phyloP scores from a whole-genome alignment of 2,797 vertebrate species.

The Dallia pectoralis region DNA sequence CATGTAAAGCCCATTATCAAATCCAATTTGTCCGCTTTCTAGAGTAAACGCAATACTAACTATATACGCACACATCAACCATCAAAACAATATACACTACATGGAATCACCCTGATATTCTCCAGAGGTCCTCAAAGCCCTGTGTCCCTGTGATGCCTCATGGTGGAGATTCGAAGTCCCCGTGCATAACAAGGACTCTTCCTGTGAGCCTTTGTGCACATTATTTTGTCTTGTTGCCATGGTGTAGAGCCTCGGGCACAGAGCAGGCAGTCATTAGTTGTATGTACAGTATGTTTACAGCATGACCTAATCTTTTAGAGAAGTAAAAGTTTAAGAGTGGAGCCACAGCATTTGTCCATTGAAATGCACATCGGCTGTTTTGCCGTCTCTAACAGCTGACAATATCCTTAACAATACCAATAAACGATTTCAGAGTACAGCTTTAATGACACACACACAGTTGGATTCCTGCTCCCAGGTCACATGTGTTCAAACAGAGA shows the following conservation, averaged over 20 bases:
- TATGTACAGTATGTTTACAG: background rate
- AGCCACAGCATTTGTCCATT: background rate
- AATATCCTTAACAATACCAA: constrained; percentile 32
- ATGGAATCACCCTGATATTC: background rate
- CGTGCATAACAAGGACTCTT: background rate
- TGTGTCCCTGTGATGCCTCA: background rate
- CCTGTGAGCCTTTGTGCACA: constrained; percentile 10
- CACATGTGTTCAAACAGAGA: constrained; percentile 7
- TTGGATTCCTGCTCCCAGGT: background rate
- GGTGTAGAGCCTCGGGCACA: background rate
- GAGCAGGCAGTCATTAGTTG: background rate
- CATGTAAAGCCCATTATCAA: too few relatives aligned
- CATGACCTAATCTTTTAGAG: background rate
- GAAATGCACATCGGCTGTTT: constrained; percentile 1
- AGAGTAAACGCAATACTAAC: too few relatives aligned
- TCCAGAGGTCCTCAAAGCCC: background rate
- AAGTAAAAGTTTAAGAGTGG: background rate
- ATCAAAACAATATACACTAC: too few relatives aligned
- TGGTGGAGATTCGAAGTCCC: background rate
- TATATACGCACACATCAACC: background rate
- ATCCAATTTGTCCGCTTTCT: too few relatives aligned
- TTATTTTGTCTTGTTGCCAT: constrained; percentile 10
- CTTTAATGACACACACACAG: constrained; percentile 19
- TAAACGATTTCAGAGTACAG: constrained; percentile 10
- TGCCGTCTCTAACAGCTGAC: constrained; percentile 21